These are phyloP conservation scores for Crotalus viridis DNA, from an alignment of 2,113 vertebrate genomes.

Conservation along the genomic window DNA sequence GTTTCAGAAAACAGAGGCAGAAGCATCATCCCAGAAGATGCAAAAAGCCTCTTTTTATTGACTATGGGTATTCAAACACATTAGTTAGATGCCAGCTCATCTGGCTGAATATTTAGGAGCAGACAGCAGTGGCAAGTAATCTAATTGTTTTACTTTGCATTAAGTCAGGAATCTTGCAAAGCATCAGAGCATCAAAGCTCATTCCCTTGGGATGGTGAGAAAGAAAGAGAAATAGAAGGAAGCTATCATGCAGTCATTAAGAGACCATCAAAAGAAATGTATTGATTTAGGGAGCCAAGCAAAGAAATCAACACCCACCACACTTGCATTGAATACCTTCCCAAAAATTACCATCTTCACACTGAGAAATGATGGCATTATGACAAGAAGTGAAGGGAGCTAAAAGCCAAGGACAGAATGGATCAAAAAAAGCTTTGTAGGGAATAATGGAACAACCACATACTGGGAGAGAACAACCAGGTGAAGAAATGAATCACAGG, in stretches of 20 bases:
- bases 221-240: not conserved
- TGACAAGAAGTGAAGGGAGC: constrained; percentile 1
- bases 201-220: constrained; percentile 21
- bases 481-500: not conserved
- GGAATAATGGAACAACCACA: not conserved
- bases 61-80: constrained; percentile 1
- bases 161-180: not conserved
- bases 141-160: constrained; percentile 8
- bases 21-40: not conserved
- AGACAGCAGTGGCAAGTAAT: constrained; percentile 8
- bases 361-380: not conserved
- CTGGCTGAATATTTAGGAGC: constrained; percentile 25
- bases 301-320: constrained; percentile 26
- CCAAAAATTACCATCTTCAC: constrained; percentile 25
- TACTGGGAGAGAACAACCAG: not conserved
- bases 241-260: constrained; percentile 24
- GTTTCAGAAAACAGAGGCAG: not conserved
- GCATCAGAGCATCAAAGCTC: not conserved
- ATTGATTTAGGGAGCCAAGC: constrained; percentile 33
- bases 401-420: not conserved
- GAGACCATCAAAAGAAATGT: constrained; percentile 1
- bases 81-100: not conserved
- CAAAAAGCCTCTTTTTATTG: constrained; percentile 26
- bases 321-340: constrained; percentile 19
- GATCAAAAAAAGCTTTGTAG: constrained; percentile 3